These are phyloP conservation scores for Maconellicoccus hirsutus DNA, from an alignment of 1,140 invertebrate species.

Conservation along the genomic window DNA sequence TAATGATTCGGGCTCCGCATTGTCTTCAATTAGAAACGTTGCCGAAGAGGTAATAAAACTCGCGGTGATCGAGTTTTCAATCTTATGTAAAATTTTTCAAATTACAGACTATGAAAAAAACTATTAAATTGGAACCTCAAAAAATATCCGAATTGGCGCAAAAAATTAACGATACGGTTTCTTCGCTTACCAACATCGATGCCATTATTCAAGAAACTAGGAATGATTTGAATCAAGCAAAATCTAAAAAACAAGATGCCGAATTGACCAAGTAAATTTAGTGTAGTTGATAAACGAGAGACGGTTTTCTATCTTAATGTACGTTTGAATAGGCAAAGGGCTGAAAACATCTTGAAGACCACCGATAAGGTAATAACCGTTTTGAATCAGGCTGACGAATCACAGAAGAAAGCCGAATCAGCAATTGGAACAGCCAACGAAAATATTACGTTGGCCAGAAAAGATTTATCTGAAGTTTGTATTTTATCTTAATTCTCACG, in stretches of 20 bases:
- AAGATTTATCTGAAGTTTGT: constrained; percentile 51
- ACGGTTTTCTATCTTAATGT: too few relatives aligned
- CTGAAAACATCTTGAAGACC: constrained; percentile 42
- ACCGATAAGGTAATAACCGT: constrained; percentile 45
- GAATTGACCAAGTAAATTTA: constrained; percentile 55
- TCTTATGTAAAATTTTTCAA: too few relatives aligned
- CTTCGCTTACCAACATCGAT: constrained; percentile 77
- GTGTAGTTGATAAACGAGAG: neutral
- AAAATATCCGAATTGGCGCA: constrained; percentile 72
- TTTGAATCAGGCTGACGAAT: constrained; percentile 54
- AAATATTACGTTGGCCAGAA: constrained; percentile 62
- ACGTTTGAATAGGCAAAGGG: constrained; percentile 36
- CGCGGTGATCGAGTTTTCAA: neutral
- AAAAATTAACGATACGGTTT: constrained; percentile 73
- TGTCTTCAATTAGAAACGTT: neutral
- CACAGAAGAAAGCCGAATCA: constrained; percentile 60
- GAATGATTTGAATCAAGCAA: constrained; percentile 59
- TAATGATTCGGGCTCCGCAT: neutral
- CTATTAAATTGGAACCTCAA: constrained; percentile 62
- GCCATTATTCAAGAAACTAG: constrained; percentile 74
- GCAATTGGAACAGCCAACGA: constrained; percentile 68
- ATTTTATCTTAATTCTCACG: neutral
- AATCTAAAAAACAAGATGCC: constrained; percentile 60
- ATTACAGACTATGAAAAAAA: constrained; percentile 28
- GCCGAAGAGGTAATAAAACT: neutral